Conservation (phyloP, 1,140 invertebrate species). For the Cydia pomonella region DNA sequence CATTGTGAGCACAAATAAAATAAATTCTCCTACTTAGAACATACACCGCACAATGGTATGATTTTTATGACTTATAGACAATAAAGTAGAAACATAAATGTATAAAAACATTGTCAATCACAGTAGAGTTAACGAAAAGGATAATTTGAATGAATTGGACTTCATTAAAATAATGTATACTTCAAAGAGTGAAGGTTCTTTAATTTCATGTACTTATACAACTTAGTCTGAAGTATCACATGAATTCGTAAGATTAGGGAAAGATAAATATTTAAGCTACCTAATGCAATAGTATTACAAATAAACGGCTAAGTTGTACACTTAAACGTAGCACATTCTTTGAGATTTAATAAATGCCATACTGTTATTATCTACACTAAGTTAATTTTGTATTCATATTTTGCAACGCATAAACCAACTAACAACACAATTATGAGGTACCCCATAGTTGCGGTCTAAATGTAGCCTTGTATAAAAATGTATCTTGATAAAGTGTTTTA, state of each 20-base stretch:
- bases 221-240: conserved; percentile 75
- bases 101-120: too few species aligned
- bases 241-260: conserved; percentile 60
- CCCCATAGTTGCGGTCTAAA: conserved; percentile 9
- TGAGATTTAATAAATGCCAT: conserved; percentile 68
- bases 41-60: too few species aligned
- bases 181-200: conserved; percentile 58
- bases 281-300: conserved; percentile 50
- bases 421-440: conserved; percentile 27
- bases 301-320: conserved; percentile 52
- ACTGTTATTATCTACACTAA: conserved; percentile 54
- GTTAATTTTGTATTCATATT: conserved; percentile 42
- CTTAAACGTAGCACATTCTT: conserved; percentile 52
- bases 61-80: too few species aligned
- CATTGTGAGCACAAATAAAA: too few species aligned
- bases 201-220: conserved; percentile 71
- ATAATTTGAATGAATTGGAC: too few species aligned
- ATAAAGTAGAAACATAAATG: too few species aligned
- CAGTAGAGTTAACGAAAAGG: too few species aligned
- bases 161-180: conserved; percentile 32
- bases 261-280: conserved; percentile 51
- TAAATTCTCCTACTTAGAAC: too few species aligned
- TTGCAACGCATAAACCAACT: conserved; percentile 21
- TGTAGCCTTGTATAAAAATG: neutral
- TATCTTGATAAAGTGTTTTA: conserved; percentile 12